phyloP scores from a whole-genome alignment of 2,797 vertebrate genomes.

The Centroberyx gerrardi region DNA sequence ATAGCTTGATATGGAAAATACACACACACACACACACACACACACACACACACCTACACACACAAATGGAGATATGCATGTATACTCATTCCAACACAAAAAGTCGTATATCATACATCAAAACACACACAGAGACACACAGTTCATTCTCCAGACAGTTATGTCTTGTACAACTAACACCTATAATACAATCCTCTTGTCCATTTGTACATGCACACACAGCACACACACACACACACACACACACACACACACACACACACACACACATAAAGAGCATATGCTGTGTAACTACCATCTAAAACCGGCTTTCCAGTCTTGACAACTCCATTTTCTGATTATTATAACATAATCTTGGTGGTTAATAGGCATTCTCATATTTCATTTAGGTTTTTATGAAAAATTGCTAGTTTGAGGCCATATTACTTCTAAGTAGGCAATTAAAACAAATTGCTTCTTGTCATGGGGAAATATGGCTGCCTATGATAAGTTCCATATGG shows the following conservation, averaged over 20 bases:
- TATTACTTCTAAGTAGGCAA: constrained; percentile 81
- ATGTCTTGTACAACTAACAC: too few species aligned
- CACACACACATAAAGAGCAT: not conserved
- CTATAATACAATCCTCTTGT: too few species aligned
- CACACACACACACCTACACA: not conserved
- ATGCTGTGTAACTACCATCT: constrained; percentile 48
- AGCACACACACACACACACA: constrained; percentile 6
- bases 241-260: not conserved
- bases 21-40: not conserved
- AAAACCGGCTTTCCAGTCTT: constrained; percentile 55
- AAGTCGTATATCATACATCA: too few species aligned
- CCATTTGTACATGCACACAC: not conserved
- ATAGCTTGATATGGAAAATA: not conserved
- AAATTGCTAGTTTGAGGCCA: constrained; percentile 66
- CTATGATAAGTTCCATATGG: constrained; percentile 80
- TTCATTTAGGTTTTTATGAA: constrained; percentile 68
- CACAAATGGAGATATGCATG: not conserved
- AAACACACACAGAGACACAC: too few species aligned
- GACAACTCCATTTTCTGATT: constrained; percentile 76
- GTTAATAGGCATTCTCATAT: constrained; percentile 77
- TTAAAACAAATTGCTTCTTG: constrained; percentile 81
- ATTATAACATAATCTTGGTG: constrained; percentile 68
- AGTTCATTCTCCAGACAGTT: too few species aligned
- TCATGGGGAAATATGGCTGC: constrained; percentile 68
- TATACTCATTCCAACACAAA: too few species aligned